These are phyloP conservation scores for Drosophila pseudotalamancana DNA, from an alignment of 2,888 invertebrate species.

Conservation along the genomic window DNA sequence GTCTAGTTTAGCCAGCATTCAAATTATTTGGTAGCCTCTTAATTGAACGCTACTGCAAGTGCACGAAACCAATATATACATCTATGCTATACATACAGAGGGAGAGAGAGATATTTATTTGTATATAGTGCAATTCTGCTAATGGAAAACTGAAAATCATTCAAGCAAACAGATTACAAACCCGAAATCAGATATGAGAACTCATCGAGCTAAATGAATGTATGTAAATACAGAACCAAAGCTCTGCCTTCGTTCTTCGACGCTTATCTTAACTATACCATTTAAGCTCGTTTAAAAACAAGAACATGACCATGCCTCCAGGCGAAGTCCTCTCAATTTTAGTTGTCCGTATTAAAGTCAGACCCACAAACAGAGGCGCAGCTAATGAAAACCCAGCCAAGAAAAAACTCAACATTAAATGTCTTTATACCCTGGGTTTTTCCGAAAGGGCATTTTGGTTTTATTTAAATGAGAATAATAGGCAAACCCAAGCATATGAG, in stretches of 20 bases:
- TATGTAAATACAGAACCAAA: not conserved
- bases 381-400: conserved; percentile 59
- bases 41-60: conserved; percentile 27
- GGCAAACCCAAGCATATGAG: too few species aligned
- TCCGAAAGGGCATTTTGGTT: too few species aligned
- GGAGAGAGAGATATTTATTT: too few species aligned
- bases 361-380: conserved; percentile 10
- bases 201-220: not conserved
- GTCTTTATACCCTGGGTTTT: too few species aligned
- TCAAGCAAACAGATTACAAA: conserved; percentile 11
- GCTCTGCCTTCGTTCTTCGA: conserved; percentile 10
- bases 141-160: not conserved
- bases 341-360: conserved; percentile 26
- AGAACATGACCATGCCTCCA: not conserved
- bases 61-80: not conserved
- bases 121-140: not conserved
- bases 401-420: conserved; percentile 69
- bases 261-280: conserved; percentile 19
- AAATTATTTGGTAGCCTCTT: conserved; percentile 40
- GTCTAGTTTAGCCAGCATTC: conserved; percentile 30
- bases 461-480: too few species aligned
- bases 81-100: too few species aligned
- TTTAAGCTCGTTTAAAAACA: conserved; percentile 33
- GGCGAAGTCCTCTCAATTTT: conserved; percentile 8
- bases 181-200: not conserved